phyloP scores from a whole-genome alignment of 2,113 vertebrate species.

The Pelusios castaneus region DNA sequence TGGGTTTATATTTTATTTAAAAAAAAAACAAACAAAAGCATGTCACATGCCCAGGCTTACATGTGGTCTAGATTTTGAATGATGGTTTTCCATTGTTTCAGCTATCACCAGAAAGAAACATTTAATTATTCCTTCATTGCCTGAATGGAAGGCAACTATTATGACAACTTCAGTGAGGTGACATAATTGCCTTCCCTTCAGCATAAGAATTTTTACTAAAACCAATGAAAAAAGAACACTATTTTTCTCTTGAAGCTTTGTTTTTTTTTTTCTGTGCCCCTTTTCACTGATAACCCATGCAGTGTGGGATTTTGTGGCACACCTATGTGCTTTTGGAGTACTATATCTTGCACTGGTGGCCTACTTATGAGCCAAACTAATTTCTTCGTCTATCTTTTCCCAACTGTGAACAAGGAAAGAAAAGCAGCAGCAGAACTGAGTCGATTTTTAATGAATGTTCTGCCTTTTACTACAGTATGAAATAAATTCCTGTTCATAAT shows the following conservation, averaged over 20 bases:
- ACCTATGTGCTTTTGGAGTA: not conserved
- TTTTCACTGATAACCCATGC: too few species aligned
- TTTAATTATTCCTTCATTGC: too few species aligned
- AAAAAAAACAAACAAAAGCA: not conserved
- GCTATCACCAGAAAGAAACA: not conserved
- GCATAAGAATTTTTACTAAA: not conserved
- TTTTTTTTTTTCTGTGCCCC: too few species aligned
- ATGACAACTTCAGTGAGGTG: not conserved
- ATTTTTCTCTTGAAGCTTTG: accelerated
- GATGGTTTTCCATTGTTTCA: not conserved
- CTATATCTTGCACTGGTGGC: accelerated
- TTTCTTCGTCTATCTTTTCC: not conserved
- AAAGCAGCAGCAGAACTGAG: not conserved
- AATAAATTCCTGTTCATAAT: not conserved
- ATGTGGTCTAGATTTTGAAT: not conserved
- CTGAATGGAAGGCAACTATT: too few species aligned
- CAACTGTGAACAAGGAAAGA: not conserved
- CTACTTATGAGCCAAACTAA: not conserved
- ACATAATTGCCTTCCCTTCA: not conserved
- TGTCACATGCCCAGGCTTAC: not conserved
- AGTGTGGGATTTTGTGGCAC: not conserved
- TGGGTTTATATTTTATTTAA: not conserved
- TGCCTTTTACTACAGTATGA: not conserved
- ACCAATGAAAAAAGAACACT: not conserved
- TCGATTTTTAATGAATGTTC: not conserved